phyloP scores from a whole-genome alignment of 2,113 vertebrate genomes.

The Poicephalus meyeri region DNA sequence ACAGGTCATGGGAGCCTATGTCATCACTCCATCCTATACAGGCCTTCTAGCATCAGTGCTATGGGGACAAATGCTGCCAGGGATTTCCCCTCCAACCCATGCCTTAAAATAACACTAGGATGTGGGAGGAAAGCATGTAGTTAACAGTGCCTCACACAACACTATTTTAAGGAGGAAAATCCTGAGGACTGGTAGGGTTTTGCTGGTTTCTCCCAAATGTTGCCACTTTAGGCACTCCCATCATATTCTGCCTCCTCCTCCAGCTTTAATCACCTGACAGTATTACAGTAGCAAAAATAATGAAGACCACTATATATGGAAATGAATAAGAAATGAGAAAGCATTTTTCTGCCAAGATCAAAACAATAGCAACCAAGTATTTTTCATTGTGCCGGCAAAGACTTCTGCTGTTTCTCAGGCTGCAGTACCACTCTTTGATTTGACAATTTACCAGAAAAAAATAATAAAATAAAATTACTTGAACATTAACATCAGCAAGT shows the following conservation, averaged over 20 bases:
- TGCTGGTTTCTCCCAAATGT: not conserved
- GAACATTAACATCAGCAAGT: not conserved
- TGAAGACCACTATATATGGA: slow-evolving; percentile 9
- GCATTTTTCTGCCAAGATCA: not conserved
- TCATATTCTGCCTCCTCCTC: not conserved
- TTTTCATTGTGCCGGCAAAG: not conserved
- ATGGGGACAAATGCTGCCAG: not conserved
- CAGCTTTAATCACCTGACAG: not conserved
- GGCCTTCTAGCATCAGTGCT: not conserved
- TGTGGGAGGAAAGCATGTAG: not conserved
- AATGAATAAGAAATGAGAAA: not conserved
- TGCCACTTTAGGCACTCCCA: not conserved
- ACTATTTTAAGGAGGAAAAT: slow-evolving; percentile 24
- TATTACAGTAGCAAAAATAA: slow-evolving; percentile 24
- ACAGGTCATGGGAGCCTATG: fast-evolving
- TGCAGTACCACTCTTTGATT: not conserved
- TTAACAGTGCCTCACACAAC: not conserved
- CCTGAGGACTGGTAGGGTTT: not conserved
- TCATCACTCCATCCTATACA: not conserved
- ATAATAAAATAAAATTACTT: not conserved
- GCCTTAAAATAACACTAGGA: not conserved
- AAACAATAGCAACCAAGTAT: slow-evolving; percentile 25
- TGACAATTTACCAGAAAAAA: not conserved
- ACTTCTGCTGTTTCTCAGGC: not conserved
- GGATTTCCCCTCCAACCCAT: slow-evolving; percentile 19